Conservation (phyloP, 2,888 invertebrate genomes). For the Pristionchus maxplancki region DNA sequence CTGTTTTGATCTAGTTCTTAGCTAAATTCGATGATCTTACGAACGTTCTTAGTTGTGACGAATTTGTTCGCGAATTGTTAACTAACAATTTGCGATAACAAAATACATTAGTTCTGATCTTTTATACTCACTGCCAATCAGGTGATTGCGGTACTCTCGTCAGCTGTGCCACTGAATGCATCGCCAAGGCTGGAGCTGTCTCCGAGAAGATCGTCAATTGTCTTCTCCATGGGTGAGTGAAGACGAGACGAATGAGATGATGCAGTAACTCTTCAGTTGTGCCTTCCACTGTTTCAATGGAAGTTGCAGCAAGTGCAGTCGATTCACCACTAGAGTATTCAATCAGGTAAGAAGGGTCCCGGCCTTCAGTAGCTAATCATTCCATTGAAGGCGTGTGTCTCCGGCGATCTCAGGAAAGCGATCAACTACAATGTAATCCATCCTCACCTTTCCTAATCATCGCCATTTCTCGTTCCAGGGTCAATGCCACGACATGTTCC, state of each 20-base stretch:
- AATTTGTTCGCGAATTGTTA: not conserved
- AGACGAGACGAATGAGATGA: not conserved
- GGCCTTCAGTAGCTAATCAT: not conserved
- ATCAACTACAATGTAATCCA: conserved; percentile 10
- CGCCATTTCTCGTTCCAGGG: not conserved
- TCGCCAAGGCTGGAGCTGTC: conserved; percentile 35
- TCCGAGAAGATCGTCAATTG: conserved; percentile 28
- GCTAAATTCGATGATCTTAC: not conserved
- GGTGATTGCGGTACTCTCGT: conserved; percentile 38
- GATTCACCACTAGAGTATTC: conserved; percentile 49
- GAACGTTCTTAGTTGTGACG: not conserved
- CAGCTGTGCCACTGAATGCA: conserved; percentile 41
- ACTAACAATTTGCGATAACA: not conserved
- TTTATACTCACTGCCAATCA: not conserved
- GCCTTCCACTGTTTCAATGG: conserved; percentile 50
- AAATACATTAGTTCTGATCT: not conserved
- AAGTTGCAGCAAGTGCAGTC: conserved; percentile 45
- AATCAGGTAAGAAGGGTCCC: not conserved
- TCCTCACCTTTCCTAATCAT: not conserved
- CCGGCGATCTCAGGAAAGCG: conserved; percentile 32
- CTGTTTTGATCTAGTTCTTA: not conserved
- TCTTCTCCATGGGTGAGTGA: conserved; percentile 27
- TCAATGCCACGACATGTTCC: conserved; percentile 49
- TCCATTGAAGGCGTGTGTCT: conserved; percentile 6
- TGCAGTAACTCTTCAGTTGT: too few species aligned